phyloP scores from a whole-genome alignment of 2,797 vertebrate species.

The Florisuga fusca region DNA sequence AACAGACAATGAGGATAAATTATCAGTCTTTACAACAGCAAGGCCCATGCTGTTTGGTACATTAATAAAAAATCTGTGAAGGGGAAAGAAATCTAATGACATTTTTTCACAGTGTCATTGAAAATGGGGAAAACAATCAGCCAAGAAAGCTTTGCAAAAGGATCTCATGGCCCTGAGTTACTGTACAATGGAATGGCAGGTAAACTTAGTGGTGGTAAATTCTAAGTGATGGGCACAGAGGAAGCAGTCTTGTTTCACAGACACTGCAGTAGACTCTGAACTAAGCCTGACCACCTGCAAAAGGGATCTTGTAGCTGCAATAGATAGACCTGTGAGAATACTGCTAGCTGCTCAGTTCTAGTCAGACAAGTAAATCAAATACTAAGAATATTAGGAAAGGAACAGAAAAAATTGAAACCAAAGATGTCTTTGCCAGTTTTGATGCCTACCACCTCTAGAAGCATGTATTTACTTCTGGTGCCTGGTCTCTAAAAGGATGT shows the following conservation, averaged over 20 bases:
- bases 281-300: background rate
- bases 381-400: background rate
- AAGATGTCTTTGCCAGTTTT: background rate
- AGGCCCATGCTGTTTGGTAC: accelerated
- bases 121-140: background rate
- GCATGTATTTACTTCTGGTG: background rate
- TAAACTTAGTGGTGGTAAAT: background rate
- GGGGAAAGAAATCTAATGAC: background rate
- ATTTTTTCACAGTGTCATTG: background rate
- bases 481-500: background rate
- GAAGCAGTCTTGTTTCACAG: background rate
- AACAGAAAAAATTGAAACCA: background rate
- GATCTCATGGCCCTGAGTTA: background rate
- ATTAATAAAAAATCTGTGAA: background rate
- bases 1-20: background rate
- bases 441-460: background rate
- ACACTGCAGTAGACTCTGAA: background rate
- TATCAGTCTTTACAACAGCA: background rate
- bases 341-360: background rate
- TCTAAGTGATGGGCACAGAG: background rate
- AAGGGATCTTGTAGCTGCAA: background rate
- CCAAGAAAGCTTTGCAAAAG: background rate
- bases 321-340: background rate
- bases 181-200: background rate
- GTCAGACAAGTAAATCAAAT: background rate